Evolutionary conservation across 2,797 vertebrate genomes (phyloP), one percentile per base, ranked within the genome.

Genomic region (Sphenopsis melanotis): DNA sequence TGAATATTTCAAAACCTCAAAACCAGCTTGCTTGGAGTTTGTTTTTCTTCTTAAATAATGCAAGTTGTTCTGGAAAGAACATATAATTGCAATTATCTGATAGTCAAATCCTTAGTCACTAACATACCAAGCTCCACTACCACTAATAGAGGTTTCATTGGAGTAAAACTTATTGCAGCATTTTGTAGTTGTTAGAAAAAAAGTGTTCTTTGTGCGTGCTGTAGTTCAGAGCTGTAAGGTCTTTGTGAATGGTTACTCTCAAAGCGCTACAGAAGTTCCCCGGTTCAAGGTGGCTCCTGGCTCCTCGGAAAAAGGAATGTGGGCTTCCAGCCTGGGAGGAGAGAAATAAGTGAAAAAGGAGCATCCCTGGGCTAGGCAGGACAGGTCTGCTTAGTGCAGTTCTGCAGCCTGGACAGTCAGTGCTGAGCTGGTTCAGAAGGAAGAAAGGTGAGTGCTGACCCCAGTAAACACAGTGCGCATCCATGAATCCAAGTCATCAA

Each of bases 221-320:
- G 89, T 97, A 97, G 93, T 95, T 96, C 92, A 97, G 85, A 95
- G 91, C 85, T 90, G 91, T 93, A 50, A 96, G 85, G 89, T 96
- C 94, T 97, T 96, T 96, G 90, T 93, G 93, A 94, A 96, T 93
- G 65, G 93, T 96, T 95, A 96, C 92, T 96, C 95, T 93, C 91
- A 96, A 86, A 93, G 90, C 64, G 69, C 84, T 96, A 95, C 95
- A 94, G 92, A 96, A 91, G 96, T 93, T 96, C 65, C 91, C 91
- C n/a, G 83, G 87, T 59, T 96, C 95, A 86, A 96, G 89, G 76
- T 94, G 95, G 87, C 34, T 95, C 64, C 93, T 94, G 87, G 92
- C 81, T 95, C 93, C 94, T 95, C 83, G 91, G 89, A 95, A 96
- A 96, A 96, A 94, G 92, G 89, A 93, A 66, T 95, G 91, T 83